A percentile compares a stretch with the other conserved stretches of the same genome.
Evolutionary conservation across 1,140 invertebrate species (phyloP).

Genomic region (Polypedilum pembai): DNA sequence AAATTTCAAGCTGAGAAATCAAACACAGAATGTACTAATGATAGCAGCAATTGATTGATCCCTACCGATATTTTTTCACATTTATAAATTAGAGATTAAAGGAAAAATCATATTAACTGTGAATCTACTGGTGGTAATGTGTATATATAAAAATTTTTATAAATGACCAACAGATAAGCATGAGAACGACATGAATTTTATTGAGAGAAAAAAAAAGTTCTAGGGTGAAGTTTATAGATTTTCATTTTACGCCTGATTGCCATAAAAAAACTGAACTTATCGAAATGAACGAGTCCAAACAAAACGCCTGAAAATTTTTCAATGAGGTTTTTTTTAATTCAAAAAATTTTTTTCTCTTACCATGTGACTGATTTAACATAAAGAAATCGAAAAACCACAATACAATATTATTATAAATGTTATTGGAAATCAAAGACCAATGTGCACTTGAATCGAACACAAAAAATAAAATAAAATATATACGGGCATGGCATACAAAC

Average conservation of each 20-base stretch:
- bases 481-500: background rate
- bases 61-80: background rate
- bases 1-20: background rate
- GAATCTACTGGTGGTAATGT: conserved; percentile 7
- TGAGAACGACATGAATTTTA: too few relatives aligned
- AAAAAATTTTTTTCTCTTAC: too few relatives aligned
- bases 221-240: too few relatives aligned
- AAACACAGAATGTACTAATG: background rate
- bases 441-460: too few relatives aligned
- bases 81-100: background rate
- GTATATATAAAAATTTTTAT: background rate
- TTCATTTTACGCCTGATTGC: too few relatives aligned
- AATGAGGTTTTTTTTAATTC: too few relatives aligned
- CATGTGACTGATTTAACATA: background rate
- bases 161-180: background rate
- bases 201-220: too few relatives aligned
- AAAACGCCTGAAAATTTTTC: background rate
- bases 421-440: conserved; percentile 14
- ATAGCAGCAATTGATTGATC: background rate
- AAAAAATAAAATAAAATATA: background rate
- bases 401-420: background rate
- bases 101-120: background rate
- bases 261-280: too few relatives aligned
- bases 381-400: conserved; percentile 3
- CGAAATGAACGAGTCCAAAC: background rate